Percentiles rank a stretch among this genome's conserved stretches.
Conservation (phyloP, 2,113 vertebrate species). For the Psittacula cyanocephala region DNA sequence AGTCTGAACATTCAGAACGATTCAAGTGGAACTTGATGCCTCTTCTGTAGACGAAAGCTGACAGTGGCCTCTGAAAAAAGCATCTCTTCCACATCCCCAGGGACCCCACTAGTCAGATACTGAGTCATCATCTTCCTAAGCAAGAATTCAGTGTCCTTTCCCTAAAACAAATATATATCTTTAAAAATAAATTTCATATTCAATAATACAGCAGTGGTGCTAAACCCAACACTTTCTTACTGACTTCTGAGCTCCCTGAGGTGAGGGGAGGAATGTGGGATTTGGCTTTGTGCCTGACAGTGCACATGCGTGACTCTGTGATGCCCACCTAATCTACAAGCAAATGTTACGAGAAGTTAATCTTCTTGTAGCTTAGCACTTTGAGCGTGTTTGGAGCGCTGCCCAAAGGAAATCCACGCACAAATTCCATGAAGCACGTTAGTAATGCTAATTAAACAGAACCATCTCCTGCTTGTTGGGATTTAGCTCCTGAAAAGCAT, state of each 20-base stretch:
- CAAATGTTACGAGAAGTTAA: slow-evolving; percentile 10
- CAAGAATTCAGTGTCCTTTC: slow-evolving; percentile 24
- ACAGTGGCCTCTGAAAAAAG: neutral
- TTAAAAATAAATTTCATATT: slow-evolving; percentile 6
- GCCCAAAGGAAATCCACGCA: neutral
- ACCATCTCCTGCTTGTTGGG: neutral
- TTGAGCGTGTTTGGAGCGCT: neutral
- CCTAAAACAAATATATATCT: slow-evolving; percentile 1
- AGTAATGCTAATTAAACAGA: neutral
- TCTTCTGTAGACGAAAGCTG: neutral
- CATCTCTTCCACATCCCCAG: neutral
- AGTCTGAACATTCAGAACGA: neutral
- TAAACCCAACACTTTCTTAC: neutral
- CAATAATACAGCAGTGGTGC: neutral
- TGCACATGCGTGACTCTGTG: neutral
- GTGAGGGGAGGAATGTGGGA: neutral
- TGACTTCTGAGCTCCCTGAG: neutral
- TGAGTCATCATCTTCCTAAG: slow-evolving; percentile 32
- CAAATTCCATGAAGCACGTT: neutral
- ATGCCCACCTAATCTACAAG: slow-evolving; percentile 26
- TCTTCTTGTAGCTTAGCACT: slow-evolving; percentile 7
- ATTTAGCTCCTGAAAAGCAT: neutral
- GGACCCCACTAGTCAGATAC: neutral
- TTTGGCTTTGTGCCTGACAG: slow-evolving; percentile 1
- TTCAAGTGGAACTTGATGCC: neutral